Percentiles rank a stretch among this genome's conserved stretches.
These are phyloP conservation scores for Keiferia lycopersicella DNA, from an alignment of 2,888 invertebrate genomes.

Conservation along the genomic window DNA sequence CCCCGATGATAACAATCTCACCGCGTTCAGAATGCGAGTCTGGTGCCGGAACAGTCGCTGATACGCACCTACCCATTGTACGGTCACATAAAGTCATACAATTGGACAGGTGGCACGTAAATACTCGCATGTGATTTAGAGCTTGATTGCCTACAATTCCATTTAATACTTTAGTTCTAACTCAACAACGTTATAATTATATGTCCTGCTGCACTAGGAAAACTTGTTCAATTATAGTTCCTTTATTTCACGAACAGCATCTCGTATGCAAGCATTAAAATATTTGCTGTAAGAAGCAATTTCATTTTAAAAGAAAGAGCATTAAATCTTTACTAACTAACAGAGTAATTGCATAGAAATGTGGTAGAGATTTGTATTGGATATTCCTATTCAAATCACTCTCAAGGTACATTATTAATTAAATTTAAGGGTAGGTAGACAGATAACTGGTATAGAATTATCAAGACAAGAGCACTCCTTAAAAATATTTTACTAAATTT, in stretches of 20 bases:
- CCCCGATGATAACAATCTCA: slow-evolving; percentile 70
- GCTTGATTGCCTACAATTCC: slow-evolving; percentile 19
- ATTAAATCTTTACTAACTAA: slow-evolving; percentile 13
- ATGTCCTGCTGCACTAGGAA: not conserved
- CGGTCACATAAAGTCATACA: slow-evolving; percentile 26
- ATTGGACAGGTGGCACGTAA: slow-evolving; percentile 19
- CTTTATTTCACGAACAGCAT: slow-evolving; percentile 9
- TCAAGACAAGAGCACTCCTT: too few species aligned
- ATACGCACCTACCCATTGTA: slow-evolving; percentile 37
- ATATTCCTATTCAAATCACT: not conserved
- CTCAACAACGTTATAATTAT: slow-evolving; percentile 2
- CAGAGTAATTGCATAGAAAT: slow-evolving; percentile 14
- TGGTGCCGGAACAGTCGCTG: slow-evolving; percentile 43
- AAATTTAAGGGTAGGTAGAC: too few species aligned
- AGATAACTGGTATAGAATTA: too few species aligned
- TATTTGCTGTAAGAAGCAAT: not conserved
- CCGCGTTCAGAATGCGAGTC: slow-evolving; percentile 47
- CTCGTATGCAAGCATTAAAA: not conserved
- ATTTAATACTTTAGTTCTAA: slow-evolving; percentile 13
- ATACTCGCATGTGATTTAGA: slow-evolving; percentile 19
- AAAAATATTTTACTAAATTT: too few species aligned
- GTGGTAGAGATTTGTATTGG: not conserved
- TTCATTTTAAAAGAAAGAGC: not conserved
- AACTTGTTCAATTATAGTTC: not conserved
- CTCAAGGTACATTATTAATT: too few species aligned